Conservation (phyloP, 2,113 vertebrate genomes). For the Stictonetta naevosa region DNA sequence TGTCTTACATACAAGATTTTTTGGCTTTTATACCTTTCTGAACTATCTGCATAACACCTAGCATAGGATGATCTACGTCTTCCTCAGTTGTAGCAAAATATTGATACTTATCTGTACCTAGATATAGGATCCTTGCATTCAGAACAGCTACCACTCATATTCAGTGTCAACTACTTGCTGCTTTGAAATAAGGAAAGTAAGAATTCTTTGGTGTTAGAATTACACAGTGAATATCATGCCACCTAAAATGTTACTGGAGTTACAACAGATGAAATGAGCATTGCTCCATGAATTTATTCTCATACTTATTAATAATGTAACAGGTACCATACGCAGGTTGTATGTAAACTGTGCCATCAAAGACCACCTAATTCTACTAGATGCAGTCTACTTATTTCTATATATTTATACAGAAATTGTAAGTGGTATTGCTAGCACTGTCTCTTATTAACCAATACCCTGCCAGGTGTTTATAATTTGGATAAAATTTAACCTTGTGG, state of each 20-base stretch:
- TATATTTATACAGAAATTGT: neutral
- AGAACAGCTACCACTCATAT: neutral
- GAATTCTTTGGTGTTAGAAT: neutral
- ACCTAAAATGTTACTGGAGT: neutral
- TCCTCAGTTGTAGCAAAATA: neutral
- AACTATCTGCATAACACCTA: neutral
- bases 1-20: neutral
- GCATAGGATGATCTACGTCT: neutral
- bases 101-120: neutral
- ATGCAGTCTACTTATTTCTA: neutral
- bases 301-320: neutral
- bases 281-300: neutral
- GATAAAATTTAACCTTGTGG: constrained; percentile 11
- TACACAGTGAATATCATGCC: neutral
- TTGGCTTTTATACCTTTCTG: neutral
- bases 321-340: neutral
- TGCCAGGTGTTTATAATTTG: constrained; percentile 33
- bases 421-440: neutral
- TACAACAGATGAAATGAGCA: neutral
- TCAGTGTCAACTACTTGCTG: neutral
- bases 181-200: neutral
- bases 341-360: neutral
- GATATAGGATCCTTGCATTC: neutral
- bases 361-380: neutral
- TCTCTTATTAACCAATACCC: constrained; percentile 34